Evolutionary conservation across 2,797 vertebrate species (phyloP).

Genomic region (Benthosema pterotum): DNA sequence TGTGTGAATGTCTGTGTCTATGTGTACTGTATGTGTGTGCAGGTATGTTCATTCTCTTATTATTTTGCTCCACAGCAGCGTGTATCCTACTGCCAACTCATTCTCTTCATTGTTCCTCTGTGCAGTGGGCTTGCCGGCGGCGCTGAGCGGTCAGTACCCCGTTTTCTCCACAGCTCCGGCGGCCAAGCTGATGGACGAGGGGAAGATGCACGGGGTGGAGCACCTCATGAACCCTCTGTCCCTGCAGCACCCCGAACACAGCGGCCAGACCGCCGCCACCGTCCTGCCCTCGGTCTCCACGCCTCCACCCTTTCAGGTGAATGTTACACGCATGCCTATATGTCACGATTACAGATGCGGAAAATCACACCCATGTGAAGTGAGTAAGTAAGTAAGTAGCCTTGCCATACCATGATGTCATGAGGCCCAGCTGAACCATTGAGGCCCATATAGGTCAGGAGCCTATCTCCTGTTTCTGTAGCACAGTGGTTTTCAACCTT

Average conservation of each 20-base stretch:
- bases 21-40: neutral
- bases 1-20: neutral
- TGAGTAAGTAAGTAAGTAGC: too few species aligned
- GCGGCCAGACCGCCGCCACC: slow-evolving; percentile 69
- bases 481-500: too few species aligned
- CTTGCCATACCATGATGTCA: too few species aligned
- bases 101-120: slow-evolving; percentile 39
- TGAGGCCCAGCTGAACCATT: too few species aligned
- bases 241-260: slow-evolving; percentile 89
- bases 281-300: slow-evolving; percentile 93
- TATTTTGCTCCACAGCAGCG: neutral
- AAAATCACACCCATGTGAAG: too few species aligned
- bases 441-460: too few species aligned
- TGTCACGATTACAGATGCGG: too few species aligned
- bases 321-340: slow-evolving; percentile 6
- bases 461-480: too few species aligned
- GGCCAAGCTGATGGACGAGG: slow-evolving; percentile 94
- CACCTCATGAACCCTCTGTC: slow-evolving; percentile 95
- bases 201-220: slow-evolving; percentile 93
- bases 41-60: slow-evolving; percentile 4
- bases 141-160: slow-evolving; percentile 91
- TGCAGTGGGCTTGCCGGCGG: slow-evolving; percentile 89
- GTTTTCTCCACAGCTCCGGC: slow-evolving; percentile 88
- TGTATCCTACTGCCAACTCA: slow-evolving; percentile 48
- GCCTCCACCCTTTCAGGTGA: slow-evolving; percentile 95